These are phyloP conservation scores for Solenopsis invicta DNA, from an alignment of 1,140 invertebrate species.

Conservation along the genomic window DNA sequence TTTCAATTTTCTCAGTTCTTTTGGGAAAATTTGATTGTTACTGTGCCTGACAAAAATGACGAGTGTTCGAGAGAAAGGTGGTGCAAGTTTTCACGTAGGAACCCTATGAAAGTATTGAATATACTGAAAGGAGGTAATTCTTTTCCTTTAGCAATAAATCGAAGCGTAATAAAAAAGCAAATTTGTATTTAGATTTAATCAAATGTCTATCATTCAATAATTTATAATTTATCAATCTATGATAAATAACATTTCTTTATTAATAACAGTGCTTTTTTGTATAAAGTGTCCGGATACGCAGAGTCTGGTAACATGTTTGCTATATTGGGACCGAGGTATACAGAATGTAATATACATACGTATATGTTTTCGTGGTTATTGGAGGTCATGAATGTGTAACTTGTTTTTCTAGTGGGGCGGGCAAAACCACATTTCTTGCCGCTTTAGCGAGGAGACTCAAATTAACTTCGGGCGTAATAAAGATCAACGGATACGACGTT, in stretches of 20 bases:
- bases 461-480: conserved; percentile 60
- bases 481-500: conserved; percentile 64
- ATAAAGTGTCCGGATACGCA: conserved; percentile 68
- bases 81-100: not conserved
- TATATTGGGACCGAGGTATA: conserved; percentile 76
- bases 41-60: not conserved
- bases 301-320: conserved; percentile 71
- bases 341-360: not conserved
- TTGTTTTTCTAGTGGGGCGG: conserved; percentile 89
- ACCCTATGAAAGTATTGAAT: not conserved
- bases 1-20: conserved; percentile 4
- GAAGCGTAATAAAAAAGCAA: not conserved
- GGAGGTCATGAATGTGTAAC: not conserved
- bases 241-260: not conserved
- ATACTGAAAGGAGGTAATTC: conserved; percentile 63
- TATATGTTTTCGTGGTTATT: conserved; percentile 12
- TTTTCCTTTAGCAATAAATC: not conserved
- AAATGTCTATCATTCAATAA: not conserved
- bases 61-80: not conserved
- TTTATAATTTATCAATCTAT: not conserved
- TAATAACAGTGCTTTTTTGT: not conserved
- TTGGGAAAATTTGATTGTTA: conserved; percentile 62
- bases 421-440: conserved; percentile 93
- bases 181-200: conserved; percentile 5
- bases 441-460: conserved; percentile 85